Evolutionary conservation across 1,140 invertebrate species (phyloP), one percentile per base, ranked within the genome.

Genomic region (Drosophila neocordata): DNA sequence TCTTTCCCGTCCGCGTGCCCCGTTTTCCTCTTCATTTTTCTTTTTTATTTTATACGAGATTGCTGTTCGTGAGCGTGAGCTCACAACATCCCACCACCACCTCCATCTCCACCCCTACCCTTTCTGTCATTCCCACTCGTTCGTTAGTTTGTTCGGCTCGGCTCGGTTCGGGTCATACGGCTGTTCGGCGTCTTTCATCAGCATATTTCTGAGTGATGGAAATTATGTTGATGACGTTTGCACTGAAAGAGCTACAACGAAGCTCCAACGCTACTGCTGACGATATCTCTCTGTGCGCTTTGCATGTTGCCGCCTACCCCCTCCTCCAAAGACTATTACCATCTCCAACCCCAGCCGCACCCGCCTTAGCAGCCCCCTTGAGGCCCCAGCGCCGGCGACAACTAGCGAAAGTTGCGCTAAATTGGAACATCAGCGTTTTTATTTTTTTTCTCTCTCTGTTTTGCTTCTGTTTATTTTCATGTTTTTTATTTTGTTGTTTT

Each of bases 121-220:
- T 5, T 27, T 20, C 41, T 48, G 15, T 2, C 41, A 48, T 15
- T 48, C 41, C 41, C 41, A 67, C 35, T 77, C 41, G 56, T 57
- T 7, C 27, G 27, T 24, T 20, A 53, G 6, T 41, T 57, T n/a
- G 55, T 56, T 67, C 63, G 75, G 61, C 65, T 68, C 53, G 53
- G 57, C 11, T 34, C 53, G 34, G 57, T 37, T 52, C 53, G 13
- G n/a, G 38, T 57, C 58, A 22, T 63, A 48, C 52, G 67, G 31
- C 79, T 87, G 83, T 83, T 87, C 79, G 75, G 83, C 64, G 72
- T 88, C 83, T 88, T 88, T 88, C 83, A 88, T 88, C 83, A 88
- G 76, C 83, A 88, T 79, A 88, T 88, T 88, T 88, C 78, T 83
- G 83, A 88, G 83, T 88, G 83, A 88, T 88, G 83, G 88, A 88